Conservation (phyloP, 2,888 invertebrate species). For the Allacma fusca region DNA sequence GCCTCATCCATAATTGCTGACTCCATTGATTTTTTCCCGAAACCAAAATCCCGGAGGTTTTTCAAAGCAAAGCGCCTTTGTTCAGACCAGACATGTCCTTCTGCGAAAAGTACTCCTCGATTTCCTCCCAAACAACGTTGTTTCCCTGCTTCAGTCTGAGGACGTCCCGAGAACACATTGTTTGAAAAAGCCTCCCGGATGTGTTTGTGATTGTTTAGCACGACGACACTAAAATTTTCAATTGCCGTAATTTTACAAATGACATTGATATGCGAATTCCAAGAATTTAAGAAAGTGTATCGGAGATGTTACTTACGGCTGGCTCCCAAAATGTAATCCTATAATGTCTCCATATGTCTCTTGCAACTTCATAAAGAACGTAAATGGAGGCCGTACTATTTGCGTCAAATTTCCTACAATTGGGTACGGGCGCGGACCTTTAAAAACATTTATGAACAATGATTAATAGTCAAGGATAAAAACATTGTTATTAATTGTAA, state of each 20-base stretch:
- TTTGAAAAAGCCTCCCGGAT: conserved; percentile 53
- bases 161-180: conserved; percentile 46
- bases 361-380: conserved; percentile 29
- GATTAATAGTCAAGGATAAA: too few relatives aligned
- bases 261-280: neutral
- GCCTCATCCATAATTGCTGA: conserved; percentile 53
- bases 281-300: too few relatives aligned
- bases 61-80: conserved; percentile 55
- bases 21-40: conserved; percentile 58
- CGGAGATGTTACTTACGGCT: conserved; percentile 9
- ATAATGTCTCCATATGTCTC: conserved; percentile 49
- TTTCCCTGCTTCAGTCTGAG: conserved; percentile 34
- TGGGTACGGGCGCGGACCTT: conserved; percentile 49
- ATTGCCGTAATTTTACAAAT: neutral
- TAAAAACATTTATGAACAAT: neutral
- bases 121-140: conserved; percentile 48
- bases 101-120: conserved; percentile 49
- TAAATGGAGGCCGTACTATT: neutral
- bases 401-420: conserved; percentile 49
- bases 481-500: too few relatives aligned
- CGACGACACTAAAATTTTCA: conserved; percentile 41
- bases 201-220: conserved; percentile 54
- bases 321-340: neutral
- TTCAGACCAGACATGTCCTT: conserved; percentile 54
- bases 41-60: conserved; percentile 54